A percentile compares a stretch with the other conserved stretches of the same genome.
Conservation (phyloP, 2,888 invertebrate genomes). For the Polydrusus cervinus region DNA sequence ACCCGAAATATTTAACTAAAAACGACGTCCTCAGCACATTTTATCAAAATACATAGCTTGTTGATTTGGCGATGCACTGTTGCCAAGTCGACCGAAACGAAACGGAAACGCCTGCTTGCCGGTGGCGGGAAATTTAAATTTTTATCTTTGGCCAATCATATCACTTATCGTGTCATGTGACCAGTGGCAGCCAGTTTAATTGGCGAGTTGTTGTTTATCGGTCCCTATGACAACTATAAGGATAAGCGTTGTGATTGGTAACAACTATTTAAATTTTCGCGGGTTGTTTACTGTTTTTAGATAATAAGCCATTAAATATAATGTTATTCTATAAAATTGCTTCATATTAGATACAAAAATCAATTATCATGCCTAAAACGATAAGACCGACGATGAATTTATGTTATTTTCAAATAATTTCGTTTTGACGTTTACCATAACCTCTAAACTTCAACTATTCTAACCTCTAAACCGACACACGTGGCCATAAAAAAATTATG, state of each 20-base stretch:
- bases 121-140: conserved; percentile 63
- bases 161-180: conserved; percentile 57
- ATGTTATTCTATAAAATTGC: conserved; percentile 6
- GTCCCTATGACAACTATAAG: conserved; percentile 60
- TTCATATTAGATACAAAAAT: not conserved
- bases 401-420: not conserved
- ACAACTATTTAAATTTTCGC: conserved; percentile 35
- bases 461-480: conserved; percentile 38
- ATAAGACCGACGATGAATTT: not conserved
- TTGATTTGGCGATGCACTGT: conserved; percentile 48
- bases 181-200: conserved; percentile 43
- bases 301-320: conserved; percentile 19
- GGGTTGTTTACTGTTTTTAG: conserved; percentile 7
- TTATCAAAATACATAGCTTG: conserved; percentile 2
- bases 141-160: conserved; percentile 57
- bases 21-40: not conserved
- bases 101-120: conserved; percentile 29
- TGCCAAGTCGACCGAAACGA: conserved; percentile 53
- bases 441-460: conserved; percentile 26
- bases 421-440: conserved; percentile 29
- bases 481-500: not conserved
- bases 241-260: conserved; percentile 56
- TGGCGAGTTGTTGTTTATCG: conserved; percentile 59
- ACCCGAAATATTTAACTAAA: not conserved
- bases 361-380: not conserved